phyloP scores from a whole-genome alignment of 2,113 vertebrate genomes.

The Alosa alosa region DNA sequence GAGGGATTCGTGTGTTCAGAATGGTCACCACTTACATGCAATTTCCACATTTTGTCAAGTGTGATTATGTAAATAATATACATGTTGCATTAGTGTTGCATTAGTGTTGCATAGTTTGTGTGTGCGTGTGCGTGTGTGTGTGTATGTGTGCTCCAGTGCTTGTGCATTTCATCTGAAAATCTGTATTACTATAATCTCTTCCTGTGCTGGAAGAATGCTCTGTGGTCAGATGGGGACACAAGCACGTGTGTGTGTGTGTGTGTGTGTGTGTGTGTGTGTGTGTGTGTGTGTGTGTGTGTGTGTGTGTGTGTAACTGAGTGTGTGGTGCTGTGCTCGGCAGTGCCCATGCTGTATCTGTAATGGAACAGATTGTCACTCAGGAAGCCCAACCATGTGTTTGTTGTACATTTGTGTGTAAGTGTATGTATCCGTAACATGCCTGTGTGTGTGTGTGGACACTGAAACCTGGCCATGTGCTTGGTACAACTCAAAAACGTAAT shows the following conservation, averaged over 20 bases:
- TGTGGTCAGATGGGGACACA: slow-evolving; percentile 58
- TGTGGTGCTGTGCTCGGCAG: not conserved
- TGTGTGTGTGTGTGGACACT: not conserved
- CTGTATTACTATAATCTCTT: slow-evolving; percentile 4
- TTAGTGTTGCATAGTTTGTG: slow-evolving; percentile 19
- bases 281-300: slow-evolving; percentile 13
- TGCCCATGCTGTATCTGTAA: not conserved
- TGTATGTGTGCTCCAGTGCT: slow-evolving; percentile 27
- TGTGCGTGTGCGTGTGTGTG: slow-evolving; percentile 34
- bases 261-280: slow-evolving; percentile 29
- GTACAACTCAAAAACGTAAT: not conserved
- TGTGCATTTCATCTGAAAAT: slow-evolving; percentile 34
- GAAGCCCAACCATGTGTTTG: not conserved
- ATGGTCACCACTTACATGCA: not conserved
- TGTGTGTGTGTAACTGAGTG: no score
- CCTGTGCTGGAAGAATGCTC: slow-evolving; percentile 42
- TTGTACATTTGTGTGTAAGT: not conserved
- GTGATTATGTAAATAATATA: not conserved
- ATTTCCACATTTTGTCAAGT: not conserved
- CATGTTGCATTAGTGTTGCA: not conserved
- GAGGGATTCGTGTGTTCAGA: not conserved
- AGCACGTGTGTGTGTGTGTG: slow-evolving; percentile 41
- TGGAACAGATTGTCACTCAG: not conserved
- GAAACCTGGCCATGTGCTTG: not conserved
- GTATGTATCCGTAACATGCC: not conserved